Base-by-base conservation (phyloP, 2,888 invertebrate species). In the Cyaniris semiargus region DNA sequence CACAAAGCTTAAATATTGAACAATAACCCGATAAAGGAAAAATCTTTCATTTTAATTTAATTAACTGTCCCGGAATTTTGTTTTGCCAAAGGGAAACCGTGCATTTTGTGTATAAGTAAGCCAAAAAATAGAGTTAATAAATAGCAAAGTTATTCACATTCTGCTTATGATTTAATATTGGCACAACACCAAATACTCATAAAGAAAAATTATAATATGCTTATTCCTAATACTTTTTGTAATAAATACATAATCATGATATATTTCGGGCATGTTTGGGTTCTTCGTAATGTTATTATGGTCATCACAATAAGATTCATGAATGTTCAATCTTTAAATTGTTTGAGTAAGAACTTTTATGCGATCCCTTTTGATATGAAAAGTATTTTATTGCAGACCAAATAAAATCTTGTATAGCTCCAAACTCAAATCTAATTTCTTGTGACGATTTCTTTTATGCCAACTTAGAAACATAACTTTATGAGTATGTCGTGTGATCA, bases 371-470 rank as follows among this genome's bases (percentile, higher is more conserved):
- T 70, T n/a, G 27, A 34, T 34, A 70, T 34, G n/a, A 34, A 70
- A 27, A 34, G 34, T 70, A 44, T 44, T 71, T 71, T 44, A 71
- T 38, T 44, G 18, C 44, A 34, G n/a, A 21, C 38, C 2, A 38
- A 71, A 71, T 71, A 71, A 71, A 71, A 71, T 0, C 7, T 34
- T 70, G 34, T 70, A 34, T 13, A 71, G 8, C 44, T 18, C 44
- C 8, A 71, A 77, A 80, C 44, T 80, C 80, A 78, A 76, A 77
- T 53, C 53, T 53, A 18, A 53, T 53, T 53, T 53, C 53, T 18
- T 80, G 75, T 80, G 79, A 81, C 79, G 79, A 82, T 81, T 82
- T 80, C 81, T 81, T 84, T 82, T 83, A 80, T 80, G 78, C 72
- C 78, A 70, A 78, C 77, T 75, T 77, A 78, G 77, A 72, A 80